Conservation (phyloP, 2,888 invertebrate genomes). For the Chironomus tentans region DNA sequence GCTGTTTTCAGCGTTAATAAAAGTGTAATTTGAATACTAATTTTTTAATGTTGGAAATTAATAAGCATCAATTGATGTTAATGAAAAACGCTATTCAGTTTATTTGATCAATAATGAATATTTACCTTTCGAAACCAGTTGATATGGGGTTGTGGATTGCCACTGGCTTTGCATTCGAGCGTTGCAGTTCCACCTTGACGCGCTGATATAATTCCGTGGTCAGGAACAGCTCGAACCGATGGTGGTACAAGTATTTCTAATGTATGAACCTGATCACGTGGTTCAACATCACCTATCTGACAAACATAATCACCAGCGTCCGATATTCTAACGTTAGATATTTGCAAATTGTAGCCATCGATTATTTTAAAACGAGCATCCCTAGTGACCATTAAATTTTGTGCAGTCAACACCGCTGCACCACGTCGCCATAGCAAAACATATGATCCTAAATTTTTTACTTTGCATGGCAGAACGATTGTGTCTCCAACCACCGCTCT, state of each 20-base stretch:
- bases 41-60: background rate
- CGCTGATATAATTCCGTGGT: conserved; percentile 56
- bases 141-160: conserved; percentile 62
- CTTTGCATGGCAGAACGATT: conserved; percentile 66
- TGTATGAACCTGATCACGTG: conserved; percentile 60
- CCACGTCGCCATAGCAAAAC: conserved; percentile 61
- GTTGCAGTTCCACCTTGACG: conserved; percentile 58
- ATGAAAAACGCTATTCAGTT: background rate
- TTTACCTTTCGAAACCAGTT: conserved; percentile 57
- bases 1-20: no score
- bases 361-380: conserved; percentile 58
- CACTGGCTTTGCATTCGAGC: conserved; percentile 59
- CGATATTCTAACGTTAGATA: conserved; percentile 58
- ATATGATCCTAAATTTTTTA: conserved; percentile 62
- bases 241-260: conserved; percentile 64
- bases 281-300: conserved; percentile 59
- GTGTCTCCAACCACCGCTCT: conserved; percentile 70
- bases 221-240: conserved; percentile 54
- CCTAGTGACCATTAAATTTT: conserved; percentile 59
- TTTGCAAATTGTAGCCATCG: conserved; percentile 61
- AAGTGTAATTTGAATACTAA: no score
- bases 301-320: conserved; percentile 66
- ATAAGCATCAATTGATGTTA: background rate
- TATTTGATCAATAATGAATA: background rate
- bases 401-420: conserved; percentile 59